A percentile compares a stretch with the other conserved stretches of the same genome.
phyloP scores from a whole-genome alignment of 1,140 invertebrate genomes.

The Hormaphis cornu region DNA sequence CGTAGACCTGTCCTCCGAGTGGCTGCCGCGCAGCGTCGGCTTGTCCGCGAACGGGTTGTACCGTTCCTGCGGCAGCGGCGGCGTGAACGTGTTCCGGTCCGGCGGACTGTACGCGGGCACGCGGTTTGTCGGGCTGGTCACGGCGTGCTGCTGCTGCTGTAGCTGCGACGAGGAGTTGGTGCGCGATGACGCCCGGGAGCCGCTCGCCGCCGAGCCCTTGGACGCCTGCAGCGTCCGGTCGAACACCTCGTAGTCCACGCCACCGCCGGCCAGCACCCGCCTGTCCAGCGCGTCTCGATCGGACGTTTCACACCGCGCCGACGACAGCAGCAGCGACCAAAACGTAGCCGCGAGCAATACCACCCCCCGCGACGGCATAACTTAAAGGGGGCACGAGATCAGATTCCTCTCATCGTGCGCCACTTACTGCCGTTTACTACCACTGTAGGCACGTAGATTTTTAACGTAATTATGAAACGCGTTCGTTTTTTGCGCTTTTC shows the following conservation, averaged over 20 bases:
- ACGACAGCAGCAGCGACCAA: conserved; percentile 12
- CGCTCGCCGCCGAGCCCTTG: conserved; percentile 34
- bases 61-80: conserved; percentile 60
- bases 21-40: conserved; percentile 63
- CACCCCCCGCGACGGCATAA: conserved; percentile 18
- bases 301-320: conserved; percentile 1
- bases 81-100: conserved; percentile 63
- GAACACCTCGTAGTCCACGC: conserved; percentile 37
- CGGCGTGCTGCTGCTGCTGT: background rate
- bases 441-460: too few species aligned
- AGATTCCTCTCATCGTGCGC: conserved; percentile 26
- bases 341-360: conserved; percentile 17
- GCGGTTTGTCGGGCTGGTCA: conserved; percentile 36
- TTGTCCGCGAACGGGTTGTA: conserved; percentile 76
- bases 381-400: conserved; percentile 25
- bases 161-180: conserved; percentile 3
- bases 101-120: conserved; percentile 62
- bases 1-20: conserved; percentile 42
- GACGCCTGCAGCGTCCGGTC: conserved; percentile 38
- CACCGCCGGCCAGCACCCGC: conserved; percentile 33
- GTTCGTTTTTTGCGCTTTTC: too few species aligned
- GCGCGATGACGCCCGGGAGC: conserved; percentile 3
- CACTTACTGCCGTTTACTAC: too few species aligned
- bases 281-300: conserved; percentile 30
- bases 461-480: too few species aligned